Percentiles rank a stretch among this genome's conserved stretches.
phyloP scores from a whole-genome alignment of 2,888 invertebrate genomes.

The Apamea epomidion region DNA sequence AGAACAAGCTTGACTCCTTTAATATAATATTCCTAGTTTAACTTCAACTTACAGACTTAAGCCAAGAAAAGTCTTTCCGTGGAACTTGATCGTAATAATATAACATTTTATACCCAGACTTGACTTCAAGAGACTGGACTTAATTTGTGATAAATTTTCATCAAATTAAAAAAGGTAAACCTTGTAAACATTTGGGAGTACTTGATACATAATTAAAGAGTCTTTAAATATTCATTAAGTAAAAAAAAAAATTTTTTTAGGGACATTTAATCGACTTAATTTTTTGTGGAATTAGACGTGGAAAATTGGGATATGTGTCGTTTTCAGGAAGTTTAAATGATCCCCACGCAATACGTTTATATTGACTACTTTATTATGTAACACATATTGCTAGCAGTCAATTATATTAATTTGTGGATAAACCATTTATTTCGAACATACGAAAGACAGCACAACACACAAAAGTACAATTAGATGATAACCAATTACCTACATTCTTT shows the following conservation, averaged over 20 bases:
- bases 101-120: conserved; percentile 29
- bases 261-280: background rate
- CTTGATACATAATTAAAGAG: conserved; percentile 44
- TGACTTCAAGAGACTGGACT: conserved; percentile 32
- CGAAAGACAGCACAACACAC: too few species aligned
- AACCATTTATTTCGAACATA: too few species aligned
- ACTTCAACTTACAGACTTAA: conserved; percentile 57
- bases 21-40: conserved; percentile 65
- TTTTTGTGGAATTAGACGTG: background rate
- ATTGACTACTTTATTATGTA: background rate
- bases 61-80: conserved; percentile 41
- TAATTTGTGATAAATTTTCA: conserved; percentile 39
- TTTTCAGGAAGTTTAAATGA: background rate
- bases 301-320: background rate
- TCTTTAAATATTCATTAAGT: conserved; percentile 25
- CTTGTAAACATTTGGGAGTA: conserved; percentile 33
- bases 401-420: background rate
- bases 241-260: conserved; percentile 9
- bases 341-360: background rate
- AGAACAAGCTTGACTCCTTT: conserved; percentile 58
- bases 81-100: conserved; percentile 41
- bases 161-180: conserved; percentile 39
- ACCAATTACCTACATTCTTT: too few species aligned
- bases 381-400: background rate
- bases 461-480: too few species aligned